These are phyloP conservation scores for Cyprinus carpio DNA, from an alignment of 2,113 vertebrate genomes.

Conservation along the genomic window DNA sequence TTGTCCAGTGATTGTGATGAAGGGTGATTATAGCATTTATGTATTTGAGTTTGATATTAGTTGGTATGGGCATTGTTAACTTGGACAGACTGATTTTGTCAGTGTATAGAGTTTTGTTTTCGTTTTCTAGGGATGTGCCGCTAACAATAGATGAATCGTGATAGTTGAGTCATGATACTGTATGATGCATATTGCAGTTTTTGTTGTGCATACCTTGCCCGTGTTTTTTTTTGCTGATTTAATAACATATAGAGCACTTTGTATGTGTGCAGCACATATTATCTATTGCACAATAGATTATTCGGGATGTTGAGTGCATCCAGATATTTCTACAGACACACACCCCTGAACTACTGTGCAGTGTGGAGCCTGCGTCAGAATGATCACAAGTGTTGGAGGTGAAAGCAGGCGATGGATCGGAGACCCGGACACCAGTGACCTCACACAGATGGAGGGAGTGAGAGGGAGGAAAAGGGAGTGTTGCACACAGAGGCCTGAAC, in stretches of 20 bases:
- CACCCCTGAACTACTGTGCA: background rate
- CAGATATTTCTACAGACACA: background rate
- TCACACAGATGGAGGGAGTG: conserved; percentile 36
- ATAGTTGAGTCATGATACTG: background rate
- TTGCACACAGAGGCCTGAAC: conserved; percentile 46
- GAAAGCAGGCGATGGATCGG: background rate
- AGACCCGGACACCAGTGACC: background rate
- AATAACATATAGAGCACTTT: no score
- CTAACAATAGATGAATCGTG: background rate
- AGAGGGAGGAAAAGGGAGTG: conserved; percentile 30
- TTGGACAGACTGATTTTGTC: no score
- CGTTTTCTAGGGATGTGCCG: background rate
- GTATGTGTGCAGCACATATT: no score
- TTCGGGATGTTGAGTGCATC: background rate
- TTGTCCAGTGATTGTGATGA: no score
- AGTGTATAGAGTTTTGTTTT: no score
- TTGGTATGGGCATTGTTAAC: background rate
- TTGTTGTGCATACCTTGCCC: background rate
- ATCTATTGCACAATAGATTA: background rate
- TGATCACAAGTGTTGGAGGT: background rate
- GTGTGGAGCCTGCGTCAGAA: background rate
- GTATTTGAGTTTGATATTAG: background rate
- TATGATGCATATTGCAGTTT: background rate
- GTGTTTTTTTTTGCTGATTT: no score
- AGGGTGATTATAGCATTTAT: background rate